These are phyloP conservation scores for Elysia crispata DNA, from an alignment of 2,888 invertebrate genomes.

Conservation along the genomic window DNA sequence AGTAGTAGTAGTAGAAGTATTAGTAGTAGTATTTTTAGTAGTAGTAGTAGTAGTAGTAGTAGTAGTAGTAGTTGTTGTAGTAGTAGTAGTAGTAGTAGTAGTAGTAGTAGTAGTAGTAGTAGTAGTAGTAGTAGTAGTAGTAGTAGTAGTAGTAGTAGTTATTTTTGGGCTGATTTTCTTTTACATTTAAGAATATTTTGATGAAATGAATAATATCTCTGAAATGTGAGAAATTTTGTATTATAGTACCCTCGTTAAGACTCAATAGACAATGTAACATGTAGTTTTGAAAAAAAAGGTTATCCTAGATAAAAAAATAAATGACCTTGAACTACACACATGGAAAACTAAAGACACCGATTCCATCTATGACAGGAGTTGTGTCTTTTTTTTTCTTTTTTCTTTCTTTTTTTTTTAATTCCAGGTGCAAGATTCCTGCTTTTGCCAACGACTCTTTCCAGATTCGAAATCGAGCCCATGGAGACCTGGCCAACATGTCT, in stretches of 20 bases:
- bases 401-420: no score
- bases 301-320: no score
- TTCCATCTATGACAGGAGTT: no score
- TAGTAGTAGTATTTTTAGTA: no score
- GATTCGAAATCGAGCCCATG: conserved; percentile 54
- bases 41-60: no score
- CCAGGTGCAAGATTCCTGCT: conserved; percentile 61
- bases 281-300: no score
- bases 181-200: neutral
- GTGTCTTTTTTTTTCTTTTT: no score
- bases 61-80: conserved; percentile 18
- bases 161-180: neutral
- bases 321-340: no score
- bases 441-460: conserved; percentile 61
- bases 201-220: neutral
- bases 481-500: conserved; percentile 52
- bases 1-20: no score
- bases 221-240: neutral
- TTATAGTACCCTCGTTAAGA: no score
- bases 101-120: conserved; percentile 28
- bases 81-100: conserved; percentile 28
- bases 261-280: no score
- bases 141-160: conserved; percentile 41
- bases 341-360: no score
- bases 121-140: conserved; percentile 36